A percentile compares a stretch with the other conserved stretches of the same genome.
Conservation (phyloP, 2,797 vertebrate species). For the Huso huso region DNA sequence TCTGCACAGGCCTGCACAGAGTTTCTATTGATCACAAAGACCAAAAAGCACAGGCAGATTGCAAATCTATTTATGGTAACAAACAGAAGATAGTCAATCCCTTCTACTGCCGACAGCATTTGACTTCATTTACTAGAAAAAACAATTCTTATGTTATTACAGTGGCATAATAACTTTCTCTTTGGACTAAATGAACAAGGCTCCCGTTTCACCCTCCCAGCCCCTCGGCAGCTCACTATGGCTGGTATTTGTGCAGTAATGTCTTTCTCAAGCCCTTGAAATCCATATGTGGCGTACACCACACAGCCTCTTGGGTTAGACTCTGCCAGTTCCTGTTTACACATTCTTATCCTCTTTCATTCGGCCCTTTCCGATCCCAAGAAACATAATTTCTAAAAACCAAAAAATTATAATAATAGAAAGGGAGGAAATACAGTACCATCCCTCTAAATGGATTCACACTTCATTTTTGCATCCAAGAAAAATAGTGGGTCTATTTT, state of each 20-base stretch:
- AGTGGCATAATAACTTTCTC: no score
- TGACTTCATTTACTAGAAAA: conserved; percentile 26
- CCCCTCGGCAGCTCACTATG: conserved; percentile 27
- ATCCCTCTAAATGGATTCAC: no score
- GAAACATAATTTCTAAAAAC: conserved; percentile 2
- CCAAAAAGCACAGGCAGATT: conserved; percentile 17
- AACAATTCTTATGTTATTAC: no score
- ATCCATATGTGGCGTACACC: conserved; percentile 28
- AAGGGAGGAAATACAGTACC: no score
- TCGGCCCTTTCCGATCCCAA: conserved; percentile 9
- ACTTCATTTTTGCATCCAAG: no score
- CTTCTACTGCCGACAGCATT: conserved; percentile 27
- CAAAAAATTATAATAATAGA: no score
- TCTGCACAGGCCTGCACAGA: no score
- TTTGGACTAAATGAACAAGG: neutral
- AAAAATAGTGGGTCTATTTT: no score
- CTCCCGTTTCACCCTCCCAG: conserved; percentile 11
- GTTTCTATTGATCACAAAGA: conserved; percentile 25
- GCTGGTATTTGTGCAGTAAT: conserved; percentile 23
- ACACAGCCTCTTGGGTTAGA: conserved; percentile 14
- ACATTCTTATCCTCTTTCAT: neutral
- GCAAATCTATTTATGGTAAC: conserved; percentile 31
- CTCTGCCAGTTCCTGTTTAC: conserved; percentile 25
- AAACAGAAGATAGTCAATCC: conserved; percentile 28
- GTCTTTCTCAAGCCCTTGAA: conserved; percentile 10